Evolutionary conservation across 2,797 vertebrate species (phyloP).

Genomic region (Lagorchestes hirsutus): DNA sequence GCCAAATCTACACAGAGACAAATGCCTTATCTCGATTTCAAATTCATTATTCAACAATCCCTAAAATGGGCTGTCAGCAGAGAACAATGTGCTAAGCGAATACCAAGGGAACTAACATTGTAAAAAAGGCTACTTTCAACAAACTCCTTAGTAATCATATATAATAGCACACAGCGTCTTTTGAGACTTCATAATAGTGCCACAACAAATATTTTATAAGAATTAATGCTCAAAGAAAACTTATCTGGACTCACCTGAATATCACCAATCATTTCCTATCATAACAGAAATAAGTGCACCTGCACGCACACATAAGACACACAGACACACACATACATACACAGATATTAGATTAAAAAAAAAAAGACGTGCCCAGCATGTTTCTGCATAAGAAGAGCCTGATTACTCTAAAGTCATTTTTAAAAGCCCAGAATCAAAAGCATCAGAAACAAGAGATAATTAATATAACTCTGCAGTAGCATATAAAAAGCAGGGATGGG

Average conservation of each 20-base stretch:
- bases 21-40: constrained; percentile 69
- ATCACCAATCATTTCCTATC: constrained; percentile 17
- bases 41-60: constrained; percentile 77
- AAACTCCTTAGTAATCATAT: constrained; percentile 55
- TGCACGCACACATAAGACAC: neutral
- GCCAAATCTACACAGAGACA: constrained; percentile 71
- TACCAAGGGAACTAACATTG: constrained; percentile 39
- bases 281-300: neutral
- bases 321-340: neutral
- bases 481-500: neutral
- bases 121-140: constrained; percentile 50
- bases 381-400: neutral
- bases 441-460: constrained; percentile 18
- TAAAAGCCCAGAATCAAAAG: constrained; percentile 36
- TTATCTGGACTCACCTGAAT: neutral
- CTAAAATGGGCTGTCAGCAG: constrained; percentile 65
- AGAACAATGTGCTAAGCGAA: constrained; percentile 65
- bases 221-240: constrained; percentile 46
- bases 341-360: neutral
- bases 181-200: constrained; percentile 35
- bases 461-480: constrained; percentile 1
- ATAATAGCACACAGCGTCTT: constrained; percentile 44
- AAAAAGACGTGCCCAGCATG: neutral
- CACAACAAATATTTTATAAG: constrained; percentile 51
- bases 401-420: neutral